Conservation (phyloP, 2,113 vertebrate species). For the Charadrius vociferus region DNA sequence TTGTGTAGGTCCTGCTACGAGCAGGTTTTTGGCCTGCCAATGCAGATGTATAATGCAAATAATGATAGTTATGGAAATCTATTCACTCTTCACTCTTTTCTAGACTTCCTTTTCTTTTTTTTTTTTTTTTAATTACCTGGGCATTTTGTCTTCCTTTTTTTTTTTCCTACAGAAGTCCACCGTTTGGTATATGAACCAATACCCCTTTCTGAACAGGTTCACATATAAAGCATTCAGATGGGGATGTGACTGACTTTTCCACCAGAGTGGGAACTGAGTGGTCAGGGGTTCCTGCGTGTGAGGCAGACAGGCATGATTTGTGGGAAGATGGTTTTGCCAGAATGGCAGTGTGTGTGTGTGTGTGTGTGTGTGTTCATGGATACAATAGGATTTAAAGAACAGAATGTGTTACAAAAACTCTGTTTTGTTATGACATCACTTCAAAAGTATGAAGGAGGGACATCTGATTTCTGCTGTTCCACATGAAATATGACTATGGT, state of each 20-base stretch:
- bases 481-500: neutral
- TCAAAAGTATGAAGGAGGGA: neutral
- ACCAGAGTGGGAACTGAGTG: neutral
- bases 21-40: neutral
- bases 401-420: neutral
- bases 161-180: neutral
- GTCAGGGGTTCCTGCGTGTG: neutral
- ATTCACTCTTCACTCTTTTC: neutral
- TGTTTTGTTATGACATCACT: neutral
- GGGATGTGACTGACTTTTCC: neutral
- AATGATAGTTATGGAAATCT: neutral
- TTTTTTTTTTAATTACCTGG: neutral
- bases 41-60: neutral
- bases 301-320: neutral
- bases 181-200: neutral
- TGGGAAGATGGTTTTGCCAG: neutral
- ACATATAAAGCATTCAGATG: neutral
- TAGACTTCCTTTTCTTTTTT: neutral
- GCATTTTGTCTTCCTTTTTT: neutral
- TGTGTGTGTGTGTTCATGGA: neutral
- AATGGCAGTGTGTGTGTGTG: neutral
- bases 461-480: neutral
- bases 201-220: neutral
- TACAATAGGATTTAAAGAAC: neutral
- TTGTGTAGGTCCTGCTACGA: neutral